Conservation (phyloP, 2,888 invertebrate genomes). For the Polymixis flavicincta region DNA sequence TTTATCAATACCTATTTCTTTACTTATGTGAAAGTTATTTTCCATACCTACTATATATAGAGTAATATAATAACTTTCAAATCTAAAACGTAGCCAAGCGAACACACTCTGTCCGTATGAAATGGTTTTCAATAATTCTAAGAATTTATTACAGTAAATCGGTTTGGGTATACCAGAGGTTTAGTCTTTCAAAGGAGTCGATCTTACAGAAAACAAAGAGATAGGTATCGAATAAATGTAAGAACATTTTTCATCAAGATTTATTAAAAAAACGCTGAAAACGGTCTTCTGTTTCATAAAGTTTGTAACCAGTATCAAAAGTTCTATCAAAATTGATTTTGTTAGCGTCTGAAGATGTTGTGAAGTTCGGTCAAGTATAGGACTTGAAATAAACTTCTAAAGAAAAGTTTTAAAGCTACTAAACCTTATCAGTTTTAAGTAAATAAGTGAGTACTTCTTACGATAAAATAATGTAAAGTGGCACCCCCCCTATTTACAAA, state of each 20-base stretch:
- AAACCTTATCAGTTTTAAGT: background rate
- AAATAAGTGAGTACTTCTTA: background rate
- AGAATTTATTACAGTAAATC: slow-evolving; percentile 5
- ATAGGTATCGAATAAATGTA: background rate
- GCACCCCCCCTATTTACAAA: background rate
- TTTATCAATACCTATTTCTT: background rate
- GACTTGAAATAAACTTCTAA: slow-evolving; percentile 15
- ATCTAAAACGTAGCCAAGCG: background rate
- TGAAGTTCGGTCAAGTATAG: slow-evolving; percentile 8
- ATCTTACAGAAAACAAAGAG: slow-evolving; percentile 7
- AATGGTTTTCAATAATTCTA: slow-evolving; percentile 10
- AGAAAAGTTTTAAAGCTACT: background rate
- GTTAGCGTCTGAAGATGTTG: slow-evolving; percentile 2
- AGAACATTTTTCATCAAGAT: background rate
- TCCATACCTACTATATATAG: background rate
- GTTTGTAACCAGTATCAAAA: slow-evolving; percentile 17
- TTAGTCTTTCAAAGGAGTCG: slow-evolving; percentile 16
- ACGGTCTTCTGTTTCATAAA: slow-evolving; percentile 3
- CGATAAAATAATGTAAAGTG: background rate
- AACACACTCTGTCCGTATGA: slow-evolving; percentile 1
- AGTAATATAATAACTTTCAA: background rate
- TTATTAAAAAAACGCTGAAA: slow-evolving; percentile 1
- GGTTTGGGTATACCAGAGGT: background rate
- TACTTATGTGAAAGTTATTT: background rate
- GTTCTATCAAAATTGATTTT: slow-evolving; percentile 28